Evolutionary conservation across 2,888 invertebrate genomes (phyloP).

Genomic region (Phaedon cochleariae): DNA sequence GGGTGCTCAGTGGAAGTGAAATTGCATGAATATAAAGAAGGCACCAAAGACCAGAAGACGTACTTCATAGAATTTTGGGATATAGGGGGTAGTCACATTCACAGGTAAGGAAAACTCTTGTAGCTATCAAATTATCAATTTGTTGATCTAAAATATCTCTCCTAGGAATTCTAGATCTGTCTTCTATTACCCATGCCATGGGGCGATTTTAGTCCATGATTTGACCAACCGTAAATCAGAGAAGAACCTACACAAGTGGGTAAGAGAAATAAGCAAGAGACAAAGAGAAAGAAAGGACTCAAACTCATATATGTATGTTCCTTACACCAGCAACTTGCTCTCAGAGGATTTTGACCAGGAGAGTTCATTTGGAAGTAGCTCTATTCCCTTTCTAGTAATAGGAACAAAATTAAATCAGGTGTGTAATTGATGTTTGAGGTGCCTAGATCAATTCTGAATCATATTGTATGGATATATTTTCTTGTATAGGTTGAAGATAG

Average conservation of each 20-base stretch:
- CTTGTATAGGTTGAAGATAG: constrained; percentile 83
- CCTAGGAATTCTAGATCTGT: constrained; percentile 86
- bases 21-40: constrained; percentile 93
- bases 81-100: constrained; percentile 93
- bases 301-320: constrained; percentile 15
- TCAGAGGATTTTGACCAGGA: constrained; percentile 84
- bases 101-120: constrained; percentile 57
- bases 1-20: constrained; percentile 97
- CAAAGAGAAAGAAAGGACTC: constrained; percentile 35
- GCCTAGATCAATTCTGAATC: background rate
- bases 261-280: constrained; percentile 70
- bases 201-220: constrained; percentile 96
- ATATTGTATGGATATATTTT: constrained; percentile 76
- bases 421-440: no score
- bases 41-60: constrained; percentile 88
- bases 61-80: constrained; percentile 98
- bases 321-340: constrained; percentile 14
- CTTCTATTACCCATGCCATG: constrained; percentile 94
- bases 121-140: background rate
- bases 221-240: constrained; percentile 96
- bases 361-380: constrained; percentile 84
- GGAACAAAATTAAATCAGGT: constrained; percentile 63
- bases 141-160: no score
- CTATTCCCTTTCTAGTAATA: constrained; percentile 90
- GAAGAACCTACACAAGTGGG: constrained; percentile 91